A percentile compares a stretch with the other conserved stretches of the same genome.
phyloP scores from a whole-genome alignment of 2,113 vertebrate genomes.

The Greenwoodochromis staneri region DNA sequence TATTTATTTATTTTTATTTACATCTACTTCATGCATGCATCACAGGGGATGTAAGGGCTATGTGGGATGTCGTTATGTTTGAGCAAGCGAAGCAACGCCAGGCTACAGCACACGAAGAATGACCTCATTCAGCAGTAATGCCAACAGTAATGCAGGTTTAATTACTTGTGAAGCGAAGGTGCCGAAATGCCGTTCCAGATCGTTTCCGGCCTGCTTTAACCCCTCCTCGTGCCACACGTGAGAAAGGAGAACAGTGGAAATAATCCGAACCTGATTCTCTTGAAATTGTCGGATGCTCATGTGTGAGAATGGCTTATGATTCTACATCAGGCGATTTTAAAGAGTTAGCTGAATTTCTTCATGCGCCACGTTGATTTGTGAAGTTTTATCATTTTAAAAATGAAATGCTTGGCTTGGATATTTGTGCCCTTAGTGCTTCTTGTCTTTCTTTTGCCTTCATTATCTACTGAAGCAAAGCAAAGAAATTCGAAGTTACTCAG shows the following conservation, averaged over 20 bases:
- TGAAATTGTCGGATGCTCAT: background rate
- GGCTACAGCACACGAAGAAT: background rate
- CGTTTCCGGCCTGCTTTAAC: accelerated
- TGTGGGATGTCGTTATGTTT: background rate
- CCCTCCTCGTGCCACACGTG: background rate
- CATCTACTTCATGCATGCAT: background rate
- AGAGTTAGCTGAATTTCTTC: accelerated
- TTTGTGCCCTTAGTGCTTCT: background rate
- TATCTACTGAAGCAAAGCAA: background rate
- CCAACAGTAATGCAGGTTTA: background rate
- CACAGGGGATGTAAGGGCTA: background rate
- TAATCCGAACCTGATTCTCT: background rate
- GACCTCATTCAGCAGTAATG: background rate
- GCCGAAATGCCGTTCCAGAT: background rate
- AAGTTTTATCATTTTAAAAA: background rate
- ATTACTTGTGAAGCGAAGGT: background rate
- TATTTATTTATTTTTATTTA: background rate
- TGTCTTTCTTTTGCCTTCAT: accelerated
- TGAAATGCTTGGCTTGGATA: background rate
- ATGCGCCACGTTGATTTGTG: background rate
- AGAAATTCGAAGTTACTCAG: background rate
- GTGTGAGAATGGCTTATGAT: background rate
- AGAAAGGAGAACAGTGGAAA: background rate
- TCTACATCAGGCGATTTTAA: background rate
- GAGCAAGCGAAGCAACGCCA: accelerated